These are phyloP conservation scores for Onychomys arenicola DNA, from an alignment of 2,797 vertebrate genomes.

Conservation along the genomic window DNA sequence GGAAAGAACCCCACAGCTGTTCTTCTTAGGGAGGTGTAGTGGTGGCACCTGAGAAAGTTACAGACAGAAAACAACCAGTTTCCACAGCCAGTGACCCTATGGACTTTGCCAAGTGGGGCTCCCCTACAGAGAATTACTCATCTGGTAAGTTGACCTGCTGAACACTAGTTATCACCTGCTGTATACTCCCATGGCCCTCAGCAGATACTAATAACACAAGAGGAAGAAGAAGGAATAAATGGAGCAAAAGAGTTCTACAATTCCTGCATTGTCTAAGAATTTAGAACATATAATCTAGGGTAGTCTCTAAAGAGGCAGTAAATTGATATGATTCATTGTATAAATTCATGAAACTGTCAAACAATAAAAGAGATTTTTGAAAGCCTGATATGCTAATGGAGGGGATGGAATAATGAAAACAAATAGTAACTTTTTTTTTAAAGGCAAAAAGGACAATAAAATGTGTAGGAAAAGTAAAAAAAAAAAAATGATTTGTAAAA, in stretches of 20 bases:
- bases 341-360: not conserved
- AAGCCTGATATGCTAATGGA: not conserved
- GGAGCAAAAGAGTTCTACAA: not conserved
- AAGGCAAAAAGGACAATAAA: not conserved
- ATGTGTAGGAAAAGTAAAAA: not conserved
- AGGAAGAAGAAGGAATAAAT: not conserved
- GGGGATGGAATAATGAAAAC: slow-evolving; percentile 33
- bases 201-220: not conserved
- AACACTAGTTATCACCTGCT: no score
- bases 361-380: not conserved
- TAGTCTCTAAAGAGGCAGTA: not conserved
- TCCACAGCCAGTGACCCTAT: no score
- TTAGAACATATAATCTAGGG: not conserved
- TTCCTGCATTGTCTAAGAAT: not conserved
- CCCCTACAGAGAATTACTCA: no score
- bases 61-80: no score
- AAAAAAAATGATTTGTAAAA: not conserved
- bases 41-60: no score
- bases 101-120: no score
- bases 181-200: no score
- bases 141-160: no score
- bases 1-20: no score
- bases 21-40: no score
- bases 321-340: not conserved
- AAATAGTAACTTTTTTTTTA: not conserved